Evolutionary conservation across 1,140 invertebrate genomes (phyloP).

Genomic region (Magallana gigas): DNA sequence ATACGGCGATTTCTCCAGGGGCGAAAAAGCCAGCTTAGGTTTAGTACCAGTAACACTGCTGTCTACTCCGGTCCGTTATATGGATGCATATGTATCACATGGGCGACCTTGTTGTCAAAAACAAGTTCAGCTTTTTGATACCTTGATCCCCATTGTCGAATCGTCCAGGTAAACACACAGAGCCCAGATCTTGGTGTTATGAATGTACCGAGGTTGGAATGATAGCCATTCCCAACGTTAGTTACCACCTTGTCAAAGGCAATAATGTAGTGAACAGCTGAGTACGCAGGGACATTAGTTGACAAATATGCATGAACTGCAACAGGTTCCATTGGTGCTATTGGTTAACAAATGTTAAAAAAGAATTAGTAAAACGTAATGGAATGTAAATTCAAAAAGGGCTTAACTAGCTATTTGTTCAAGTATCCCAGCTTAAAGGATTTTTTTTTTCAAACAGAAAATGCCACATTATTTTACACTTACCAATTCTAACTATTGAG

Average conservation of each 20-base stretch:
- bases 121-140: not conserved
- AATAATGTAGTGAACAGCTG: not conserved
- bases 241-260: constrained; percentile 18
- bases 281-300: not conserved
- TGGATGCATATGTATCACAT: not conserved
- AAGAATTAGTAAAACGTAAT: too few species aligned
- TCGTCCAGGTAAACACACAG: constrained; percentile 39
- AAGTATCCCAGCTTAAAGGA: too few species aligned
- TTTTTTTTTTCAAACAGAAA: too few species aligned
- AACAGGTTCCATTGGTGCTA: not conserved
- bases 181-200: constrained; percentile 12
- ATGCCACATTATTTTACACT: too few species aligned
- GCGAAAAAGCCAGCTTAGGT: too few species aligned
- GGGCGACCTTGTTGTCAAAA: not conserved
- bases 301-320: not conserved
- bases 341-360: too few species aligned
- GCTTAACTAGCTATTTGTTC: too few species aligned
- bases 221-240: constrained; percentile 29
- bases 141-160: not conserved
- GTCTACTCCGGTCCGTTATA: not conserved
- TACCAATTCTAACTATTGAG: too few species aligned
- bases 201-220: constrained; percentile 3
- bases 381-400: too few species aligned
- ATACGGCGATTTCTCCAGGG: too few species aligned
- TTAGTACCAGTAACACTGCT: not conserved